phyloP scores from a whole-genome alignment of 2,888 invertebrate genomes.

The Tortrix viridana region DNA sequence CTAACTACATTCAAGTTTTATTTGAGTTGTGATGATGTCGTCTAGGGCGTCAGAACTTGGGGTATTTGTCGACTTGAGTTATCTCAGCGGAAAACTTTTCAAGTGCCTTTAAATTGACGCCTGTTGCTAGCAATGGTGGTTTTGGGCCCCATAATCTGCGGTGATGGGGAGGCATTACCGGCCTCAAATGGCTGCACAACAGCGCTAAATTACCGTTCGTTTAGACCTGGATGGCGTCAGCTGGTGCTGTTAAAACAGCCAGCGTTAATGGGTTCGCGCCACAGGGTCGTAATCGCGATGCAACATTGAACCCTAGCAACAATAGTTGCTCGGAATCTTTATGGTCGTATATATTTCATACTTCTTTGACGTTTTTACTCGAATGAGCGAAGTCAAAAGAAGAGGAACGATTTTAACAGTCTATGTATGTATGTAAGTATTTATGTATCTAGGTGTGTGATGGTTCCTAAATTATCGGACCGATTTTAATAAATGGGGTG shows the following conservation, averaged over 20 bases:
- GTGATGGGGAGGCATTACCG: slow-evolving; percentile 43
- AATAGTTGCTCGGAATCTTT: slow-evolving; percentile 50
- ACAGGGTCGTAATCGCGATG: slow-evolving; percentile 54
- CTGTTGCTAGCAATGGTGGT: slow-evolving; percentile 13
- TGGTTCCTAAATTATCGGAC: too few relatives aligned
- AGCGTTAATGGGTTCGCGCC: slow-evolving; percentile 66
- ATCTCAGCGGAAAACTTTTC: slow-evolving; percentile 30
- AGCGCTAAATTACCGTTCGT: slow-evolving; percentile 69
- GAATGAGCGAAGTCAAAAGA: too few relatives aligned
- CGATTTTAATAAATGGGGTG: too few relatives aligned
- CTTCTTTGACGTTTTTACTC: too few relatives aligned
- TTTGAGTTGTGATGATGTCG: slow-evolving; percentile 51
- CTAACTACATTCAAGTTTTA: slow-evolving; percentile 56
- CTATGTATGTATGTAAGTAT: too few relatives aligned
- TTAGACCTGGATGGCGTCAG: slow-evolving; percentile 72
- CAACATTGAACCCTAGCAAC: slow-evolving; percentile 55
- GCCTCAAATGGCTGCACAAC: slow-evolving; percentile 55
- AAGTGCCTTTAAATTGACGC: slow-evolving; percentile 15
- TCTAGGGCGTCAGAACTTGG: slow-evolving; percentile 39
- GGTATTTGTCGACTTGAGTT: slow-evolving; percentile 45
- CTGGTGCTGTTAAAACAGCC: slow-evolving; percentile 55
- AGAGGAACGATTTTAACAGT: too few relatives aligned
- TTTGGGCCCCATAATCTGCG: slow-evolving; percentile 33
- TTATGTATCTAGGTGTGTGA: too few relatives aligned
- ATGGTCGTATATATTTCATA: neutral